Percentiles rank a stretch among this genome's conserved stretches.
Conservation (phyloP, 2,888 invertebrate genomes). For the Andrena bicolor region DNA sequence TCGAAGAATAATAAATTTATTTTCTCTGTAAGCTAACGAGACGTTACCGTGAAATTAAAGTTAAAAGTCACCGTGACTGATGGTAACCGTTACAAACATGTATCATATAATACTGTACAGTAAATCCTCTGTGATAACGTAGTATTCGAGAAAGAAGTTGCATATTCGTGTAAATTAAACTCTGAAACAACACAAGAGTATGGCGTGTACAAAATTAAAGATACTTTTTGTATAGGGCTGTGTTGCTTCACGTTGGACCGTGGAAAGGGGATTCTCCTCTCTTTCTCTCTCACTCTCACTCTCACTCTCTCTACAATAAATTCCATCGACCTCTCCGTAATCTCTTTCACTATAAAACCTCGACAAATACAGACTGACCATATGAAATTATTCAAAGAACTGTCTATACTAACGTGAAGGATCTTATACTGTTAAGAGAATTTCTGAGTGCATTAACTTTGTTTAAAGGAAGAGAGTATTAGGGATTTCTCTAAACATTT, state of each 20-base stretch:
- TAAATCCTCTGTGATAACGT: conserved; percentile 71
- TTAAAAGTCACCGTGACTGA: conserved; percentile 32
- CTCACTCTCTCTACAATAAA: not conserved
- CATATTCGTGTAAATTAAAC: conserved; percentile 34
- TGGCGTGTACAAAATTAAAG: conserved; percentile 26
- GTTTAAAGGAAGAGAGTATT: not conserved
- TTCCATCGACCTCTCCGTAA: not conserved
- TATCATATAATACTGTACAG: conserved; percentile 49
- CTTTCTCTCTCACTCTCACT: too few relatives aligned
- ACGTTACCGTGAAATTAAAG: conserved; percentile 29
- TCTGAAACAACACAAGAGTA: conserved; percentile 22
- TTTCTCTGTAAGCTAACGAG: conserved; percentile 48
- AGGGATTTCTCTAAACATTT: conserved; percentile 6
- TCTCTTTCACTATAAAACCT: too few relatives aligned
- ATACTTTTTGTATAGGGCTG: conserved; percentile 30
- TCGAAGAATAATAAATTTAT: conserved; percentile 65
- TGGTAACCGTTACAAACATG: conserved; percentile 34
- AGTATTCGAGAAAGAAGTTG: conserved; percentile 41
- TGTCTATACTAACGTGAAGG: conserved; percentile 1
- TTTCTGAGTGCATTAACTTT: not conserved
- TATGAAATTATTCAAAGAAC: conserved; percentile 4
- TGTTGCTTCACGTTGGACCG: not conserved
- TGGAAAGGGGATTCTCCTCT: not conserved
- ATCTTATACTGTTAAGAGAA: not conserved
- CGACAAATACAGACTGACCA: not conserved